Evolutionary conservation across 1,140 invertebrate genomes (phyloP).

Genomic region (Aphaenogaster ashmeadi): DNA sequence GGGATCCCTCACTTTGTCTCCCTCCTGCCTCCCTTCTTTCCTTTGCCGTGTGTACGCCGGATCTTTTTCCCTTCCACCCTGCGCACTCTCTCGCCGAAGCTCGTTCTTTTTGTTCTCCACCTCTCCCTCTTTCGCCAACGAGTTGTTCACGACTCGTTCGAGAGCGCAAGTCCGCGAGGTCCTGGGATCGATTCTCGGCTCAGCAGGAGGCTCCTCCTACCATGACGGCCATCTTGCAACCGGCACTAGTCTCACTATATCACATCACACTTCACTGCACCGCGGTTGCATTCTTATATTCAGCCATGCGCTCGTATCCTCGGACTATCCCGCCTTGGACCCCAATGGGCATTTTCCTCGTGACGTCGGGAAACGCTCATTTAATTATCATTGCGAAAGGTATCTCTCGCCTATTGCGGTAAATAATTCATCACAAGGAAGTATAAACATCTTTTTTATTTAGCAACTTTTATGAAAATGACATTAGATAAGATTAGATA

Average conservation of each 20-base stretch:
- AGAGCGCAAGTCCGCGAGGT: slow-evolving; percentile 85
- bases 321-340: slow-evolving; percentile 46
- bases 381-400: slow-evolving; percentile 4
- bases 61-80: slow-evolving; percentile 62
- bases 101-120: slow-evolving; percentile 61
- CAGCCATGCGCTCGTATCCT: slow-evolving; percentile 70
- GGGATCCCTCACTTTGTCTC: slow-evolving; percentile 64
- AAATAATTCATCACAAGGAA: background rate
- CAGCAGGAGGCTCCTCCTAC: slow-evolving; percentile 86
- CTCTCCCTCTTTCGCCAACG: slow-evolving; percentile 70
- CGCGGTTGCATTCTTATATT: slow-evolving; percentile 79
- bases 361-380: background rate
- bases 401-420: background rate
- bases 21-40: slow-evolving; percentile 67
- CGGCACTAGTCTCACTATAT: slow-evolving; percentile 84
- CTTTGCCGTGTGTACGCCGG: slow-evolving; percentile 55
- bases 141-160: slow-evolving; percentile 76
- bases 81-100: slow-evolving; percentile 52
- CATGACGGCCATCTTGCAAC: slow-evolving; percentile 86
- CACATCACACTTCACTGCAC: slow-evolving; percentile 85
- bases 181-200: slow-evolving; percentile 86
- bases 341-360: slow-evolving; percentile 20
- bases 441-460: slow-evolving; percentile 17
- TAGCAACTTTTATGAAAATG: slow-evolving; percentile 2
- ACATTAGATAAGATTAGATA: background rate